These are phyloP conservation scores for Embidobia sp. DNA, from an alignment of 2,888 invertebrate species.

Conservation along the genomic window DNA sequence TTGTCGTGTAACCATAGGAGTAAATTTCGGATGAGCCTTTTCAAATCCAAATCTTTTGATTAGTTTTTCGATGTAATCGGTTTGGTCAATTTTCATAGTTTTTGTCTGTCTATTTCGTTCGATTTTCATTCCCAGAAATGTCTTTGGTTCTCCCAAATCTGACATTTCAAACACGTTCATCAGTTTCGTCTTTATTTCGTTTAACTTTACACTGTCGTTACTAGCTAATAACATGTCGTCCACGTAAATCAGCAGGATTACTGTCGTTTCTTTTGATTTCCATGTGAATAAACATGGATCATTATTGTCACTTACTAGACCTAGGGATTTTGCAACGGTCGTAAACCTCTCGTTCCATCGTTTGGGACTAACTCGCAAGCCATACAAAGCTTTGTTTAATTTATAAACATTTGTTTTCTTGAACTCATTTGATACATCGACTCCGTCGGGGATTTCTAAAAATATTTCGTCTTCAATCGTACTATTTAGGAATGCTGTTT, in stretches of 20 bases:
- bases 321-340: conserved; percentile 39
- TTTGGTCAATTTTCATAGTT: conserved; percentile 27
- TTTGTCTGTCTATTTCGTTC: conserved; percentile 51
- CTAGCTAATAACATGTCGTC: conserved; percentile 51
- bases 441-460: conserved; percentile 32
- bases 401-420: conserved; percentile 15
- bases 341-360: conserved; percentile 4
- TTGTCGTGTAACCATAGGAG: no score
- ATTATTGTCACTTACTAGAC: conserved; percentile 53
- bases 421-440: background rate
- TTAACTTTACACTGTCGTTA: conserved; percentile 58
- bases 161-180: conserved; percentile 57
- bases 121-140: conserved; percentile 51
- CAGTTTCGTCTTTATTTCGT: conserved; percentile 49
- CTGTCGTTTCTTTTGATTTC: conserved; percentile 57
- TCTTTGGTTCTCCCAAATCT: conserved; percentile 33
- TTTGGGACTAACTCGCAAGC: background rate
- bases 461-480: conserved; percentile 27
- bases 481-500: conserved; percentile 34
- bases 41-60: conserved; percentile 38
- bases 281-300: conserved; percentile 66
- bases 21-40: no score
- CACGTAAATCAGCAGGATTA: conserved; percentile 61
- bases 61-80: conserved; percentile 32
- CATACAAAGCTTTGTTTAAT: background rate